These are phyloP conservation scores for Hirudinaria manillensis DNA, from an alignment of 2,888 invertebrate genomes.

Conservation along the genomic window DNA sequence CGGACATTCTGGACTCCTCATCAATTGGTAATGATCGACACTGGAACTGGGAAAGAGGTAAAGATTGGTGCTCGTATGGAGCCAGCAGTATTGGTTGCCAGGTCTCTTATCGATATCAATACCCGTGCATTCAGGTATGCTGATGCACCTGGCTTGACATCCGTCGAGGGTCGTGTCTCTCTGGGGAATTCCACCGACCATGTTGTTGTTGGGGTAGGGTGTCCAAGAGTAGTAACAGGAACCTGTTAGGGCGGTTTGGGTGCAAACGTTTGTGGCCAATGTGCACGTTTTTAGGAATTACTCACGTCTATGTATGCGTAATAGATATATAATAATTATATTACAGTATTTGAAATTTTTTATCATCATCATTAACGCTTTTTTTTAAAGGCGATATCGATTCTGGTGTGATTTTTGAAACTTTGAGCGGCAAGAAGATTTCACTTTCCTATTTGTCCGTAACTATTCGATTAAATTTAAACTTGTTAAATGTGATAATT, in stretches of 20 bases:
- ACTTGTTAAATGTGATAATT: too few species aligned
- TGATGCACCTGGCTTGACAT: slow-evolving; percentile 29
- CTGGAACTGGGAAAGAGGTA: slow-evolving; percentile 3
- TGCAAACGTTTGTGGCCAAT: too few species aligned
- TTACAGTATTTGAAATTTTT: not conserved
- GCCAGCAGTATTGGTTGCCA: slow-evolving; percentile 27
- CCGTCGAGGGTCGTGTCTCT: slow-evolving; percentile 21
- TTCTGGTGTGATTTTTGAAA: too few species aligned
- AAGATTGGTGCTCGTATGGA: slow-evolving; percentile 18
- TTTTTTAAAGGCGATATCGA: too few species aligned
- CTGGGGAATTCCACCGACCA: slow-evolving; percentile 30
- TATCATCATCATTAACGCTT: too few species aligned
- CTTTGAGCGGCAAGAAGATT: too few species aligned
- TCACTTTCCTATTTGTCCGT: too few species aligned
- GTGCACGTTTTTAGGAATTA: too few species aligned
- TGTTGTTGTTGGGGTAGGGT: not conserved
- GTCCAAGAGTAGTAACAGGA: slow-evolving; percentile 30
- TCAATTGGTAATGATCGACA: slow-evolving; percentile 30
- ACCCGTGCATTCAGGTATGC: slow-evolving; percentile 19
- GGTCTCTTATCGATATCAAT: slow-evolving; percentile 34
- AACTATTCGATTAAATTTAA: too few species aligned
- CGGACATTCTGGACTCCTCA: slow-evolving; percentile 31
- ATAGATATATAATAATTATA: too few species aligned
- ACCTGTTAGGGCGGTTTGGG: not conserved
- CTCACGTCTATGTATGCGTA: too few species aligned